Evolutionary conservation across 92 coral and sea anemone genomes (phyloP), one percentile per base, ranked within the genome.

Genomic region (Ricordea florida): DNA sequence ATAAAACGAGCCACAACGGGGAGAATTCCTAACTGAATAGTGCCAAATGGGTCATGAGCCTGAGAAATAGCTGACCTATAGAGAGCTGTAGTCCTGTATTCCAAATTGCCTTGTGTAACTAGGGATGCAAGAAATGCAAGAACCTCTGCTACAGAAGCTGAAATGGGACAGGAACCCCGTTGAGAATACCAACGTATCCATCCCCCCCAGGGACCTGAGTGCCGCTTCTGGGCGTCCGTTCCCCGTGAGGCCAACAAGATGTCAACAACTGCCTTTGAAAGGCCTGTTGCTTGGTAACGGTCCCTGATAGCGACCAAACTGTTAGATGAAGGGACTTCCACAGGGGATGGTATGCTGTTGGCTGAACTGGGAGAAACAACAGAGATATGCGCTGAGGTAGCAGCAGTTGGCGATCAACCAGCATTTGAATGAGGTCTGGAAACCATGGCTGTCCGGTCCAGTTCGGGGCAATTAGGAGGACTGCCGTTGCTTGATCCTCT

Each of bases 361-460:
- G 85, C 13, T 70, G 64, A 74, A 77, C 76, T 20, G 85, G 85
- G 9, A 84, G 80, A 22, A 21, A 76, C 80, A 84, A 33, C 26
- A 72, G 76, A 47, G 52, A 38, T 3, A 10, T 34, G 35, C 0
- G 13, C 66, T 85, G 85, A 28, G 77, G 82, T 8, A 85, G 85
- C 34, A 51, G 66, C 29, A 50, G 28, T 2, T 85, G 85, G 55
- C 29, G 73, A 38, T 85, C 78, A 43, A 66, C 86, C 37, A 86
- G 45, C 65, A 80, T 48, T 25, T 79, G 43, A 43, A 73, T 37
- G 38, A 80, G 74, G 5, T 21, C 21, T 40, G 83, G 69, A 51
- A 71, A 85, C 86, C 90, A 79, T 27, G 82, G 64, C 10, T 78
- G 81, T 13, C 76, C 78, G 45, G 41, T 25, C 90, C 90, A 78